Evolutionary conservation across 2,113 vertebrate species (phyloP).

Genomic region (Mystacornis crossleyi): DNA sequence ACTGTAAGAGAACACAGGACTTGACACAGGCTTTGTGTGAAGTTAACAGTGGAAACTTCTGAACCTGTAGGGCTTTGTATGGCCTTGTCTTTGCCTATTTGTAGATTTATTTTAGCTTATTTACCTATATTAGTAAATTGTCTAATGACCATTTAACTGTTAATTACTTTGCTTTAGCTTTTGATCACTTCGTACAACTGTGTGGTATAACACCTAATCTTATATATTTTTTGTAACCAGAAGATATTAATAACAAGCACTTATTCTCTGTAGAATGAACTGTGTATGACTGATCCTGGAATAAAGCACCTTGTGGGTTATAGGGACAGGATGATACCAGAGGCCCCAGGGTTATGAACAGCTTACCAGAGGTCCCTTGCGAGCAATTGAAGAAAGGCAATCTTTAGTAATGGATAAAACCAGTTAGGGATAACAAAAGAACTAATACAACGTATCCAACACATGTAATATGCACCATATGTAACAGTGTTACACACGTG

Average conservation of each 20-base stretch:
- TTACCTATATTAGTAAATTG: not conserved
- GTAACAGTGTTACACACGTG: not conserved
- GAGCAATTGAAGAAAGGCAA: not conserved
- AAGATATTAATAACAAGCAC: not conserved
- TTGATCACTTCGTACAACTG: not conserved
- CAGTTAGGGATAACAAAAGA: not conserved
- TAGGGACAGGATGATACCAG: not conserved
- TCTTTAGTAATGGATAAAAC: not conserved
- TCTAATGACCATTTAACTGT: not conserved
- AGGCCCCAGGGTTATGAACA: not conserved
- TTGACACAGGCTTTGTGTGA: not conserved
- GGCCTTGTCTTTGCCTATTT: not conserved
- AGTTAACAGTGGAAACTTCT: not conserved
- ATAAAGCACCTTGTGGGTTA: not conserved
- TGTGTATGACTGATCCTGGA: not conserved
- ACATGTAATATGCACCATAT: not conserved
- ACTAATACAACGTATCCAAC: not conserved
- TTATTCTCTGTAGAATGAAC: not conserved
- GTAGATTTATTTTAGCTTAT: not conserved
- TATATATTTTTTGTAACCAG: not conserved
- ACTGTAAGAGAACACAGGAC: not conserved
- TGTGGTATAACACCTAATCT: not conserved
- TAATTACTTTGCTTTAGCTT: not conserved
- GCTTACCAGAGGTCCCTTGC: not conserved
- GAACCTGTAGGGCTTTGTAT: not conserved